Evolutionary conservation across 2,113 vertebrate genomes (phyloP).

Genomic region (Pyrgilauda ruficollis): DNA sequence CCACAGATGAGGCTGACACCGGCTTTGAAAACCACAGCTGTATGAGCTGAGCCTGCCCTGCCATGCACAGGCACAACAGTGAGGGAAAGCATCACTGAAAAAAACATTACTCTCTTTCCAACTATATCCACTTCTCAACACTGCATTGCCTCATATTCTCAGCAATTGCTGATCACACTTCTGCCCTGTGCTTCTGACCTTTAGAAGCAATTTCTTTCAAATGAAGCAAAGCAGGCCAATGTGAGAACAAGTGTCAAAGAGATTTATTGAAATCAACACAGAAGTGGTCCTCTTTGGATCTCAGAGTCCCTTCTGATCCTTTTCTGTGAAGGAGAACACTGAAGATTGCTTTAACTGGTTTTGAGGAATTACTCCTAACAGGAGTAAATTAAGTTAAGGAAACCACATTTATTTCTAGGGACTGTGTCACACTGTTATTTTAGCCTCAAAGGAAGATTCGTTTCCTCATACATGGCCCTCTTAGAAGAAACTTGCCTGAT

Average conservation of each 20-base stretch:
- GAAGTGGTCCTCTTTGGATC: not conserved
- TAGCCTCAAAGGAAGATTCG: not conserved
- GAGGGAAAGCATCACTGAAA: not conserved
- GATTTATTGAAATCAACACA: not conserved
- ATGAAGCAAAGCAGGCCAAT: not conserved
- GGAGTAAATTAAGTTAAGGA: not conserved
- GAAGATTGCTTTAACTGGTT: not conserved
- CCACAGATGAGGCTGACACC: not conserved
- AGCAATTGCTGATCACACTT: not conserved
- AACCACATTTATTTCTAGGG: not conserved
- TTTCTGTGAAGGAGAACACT: not conserved
- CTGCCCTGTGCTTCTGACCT: not conserved
- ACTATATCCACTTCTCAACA: not conserved
- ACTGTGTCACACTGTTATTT: not conserved
- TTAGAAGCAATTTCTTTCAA: not conserved
- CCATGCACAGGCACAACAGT: not conserved
- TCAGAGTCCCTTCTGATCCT: not conserved
- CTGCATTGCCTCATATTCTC: not conserved
- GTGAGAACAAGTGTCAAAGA: not conserved
- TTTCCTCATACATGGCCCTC: not conserved
- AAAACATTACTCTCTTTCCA: not conserved
- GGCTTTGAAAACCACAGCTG: not conserved
- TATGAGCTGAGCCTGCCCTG: not conserved
- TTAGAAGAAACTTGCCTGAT: not conserved
- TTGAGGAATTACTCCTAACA: not conserved